A percentile compares a stretch with the other conserved stretches of the same genome.
Evolutionary conservation across 1,140 invertebrate genomes (phyloP).

Genomic region (Drosophila varians): DNA sequence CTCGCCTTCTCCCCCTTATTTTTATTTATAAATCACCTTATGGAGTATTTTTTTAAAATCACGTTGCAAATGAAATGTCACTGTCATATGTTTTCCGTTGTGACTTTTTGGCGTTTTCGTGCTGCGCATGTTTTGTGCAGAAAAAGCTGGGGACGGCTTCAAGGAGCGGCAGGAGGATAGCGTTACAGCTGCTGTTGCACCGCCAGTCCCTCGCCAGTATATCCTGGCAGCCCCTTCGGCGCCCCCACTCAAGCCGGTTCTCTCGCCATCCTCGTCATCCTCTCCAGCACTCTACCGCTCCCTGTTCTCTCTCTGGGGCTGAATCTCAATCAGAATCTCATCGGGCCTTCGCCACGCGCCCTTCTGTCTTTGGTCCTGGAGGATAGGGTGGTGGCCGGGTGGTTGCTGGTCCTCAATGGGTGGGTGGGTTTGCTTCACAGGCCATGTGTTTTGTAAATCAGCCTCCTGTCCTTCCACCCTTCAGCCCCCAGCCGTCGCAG

Average conservation of each 20-base stretch:
- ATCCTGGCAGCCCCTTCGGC: background rate
- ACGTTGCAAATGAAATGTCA: conserved; percentile 21
- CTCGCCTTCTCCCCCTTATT: too few species aligned
- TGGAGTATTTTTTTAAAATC: conserved; percentile 2
- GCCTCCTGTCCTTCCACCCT: conserved; percentile 1
- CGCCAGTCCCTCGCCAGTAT: background rate
- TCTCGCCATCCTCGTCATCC: background rate
- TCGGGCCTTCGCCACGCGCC: background rate
- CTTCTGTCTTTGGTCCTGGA: background rate
- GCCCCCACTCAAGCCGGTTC: too few species aligned
- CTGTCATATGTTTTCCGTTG: conserved; percentile 34
- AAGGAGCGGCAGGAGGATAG: background rate
- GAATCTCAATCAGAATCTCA: conserved; percentile 1
- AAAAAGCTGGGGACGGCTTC: background rate
- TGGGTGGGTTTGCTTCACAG: background rate
- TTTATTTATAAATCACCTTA: background rate
- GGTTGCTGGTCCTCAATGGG: background rate
- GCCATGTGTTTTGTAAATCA: conserved; percentile 36
- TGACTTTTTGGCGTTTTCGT: conserved; percentile 16
- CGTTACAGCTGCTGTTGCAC: conserved; percentile 9
- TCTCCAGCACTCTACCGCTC: background rate
- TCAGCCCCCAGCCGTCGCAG: background rate
- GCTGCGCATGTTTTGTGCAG: conserved; percentile 41
- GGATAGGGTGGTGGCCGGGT: conserved; percentile 10
- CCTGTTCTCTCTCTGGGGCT: background rate